A percentile compares a stretch with the other conserved stretches of the same genome.
phyloP scores from a whole-genome alignment of 2,797 vertebrate species.

The Danio choprae region DNA sequence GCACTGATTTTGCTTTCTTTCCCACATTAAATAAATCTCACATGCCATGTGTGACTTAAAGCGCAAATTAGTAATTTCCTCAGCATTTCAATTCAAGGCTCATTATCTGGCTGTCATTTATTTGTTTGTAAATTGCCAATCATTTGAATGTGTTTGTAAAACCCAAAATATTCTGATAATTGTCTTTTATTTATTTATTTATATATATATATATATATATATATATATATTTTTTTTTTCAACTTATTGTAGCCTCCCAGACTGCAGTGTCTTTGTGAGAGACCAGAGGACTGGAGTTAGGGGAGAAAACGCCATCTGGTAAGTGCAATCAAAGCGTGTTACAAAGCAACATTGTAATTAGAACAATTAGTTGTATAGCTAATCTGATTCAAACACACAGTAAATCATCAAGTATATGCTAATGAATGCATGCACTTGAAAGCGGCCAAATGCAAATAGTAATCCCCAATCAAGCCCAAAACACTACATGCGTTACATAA shows the following conservation, averaged over 20 bases:
- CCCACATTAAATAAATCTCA: neutral
- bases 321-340: conserved; percentile 42
- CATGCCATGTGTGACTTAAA: neutral
- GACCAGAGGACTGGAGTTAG: conserved; percentile 33
- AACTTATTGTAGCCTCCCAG: conserved; percentile 25
- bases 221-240: no score
- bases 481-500: conserved; percentile 3
- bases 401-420: conserved; percentile 35
- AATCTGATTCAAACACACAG: conserved; percentile 26
- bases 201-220: no score
- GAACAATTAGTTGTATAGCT: conserved; percentile 26
- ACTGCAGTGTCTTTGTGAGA: conserved; percentile 41
- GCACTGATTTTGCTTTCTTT: neutral
- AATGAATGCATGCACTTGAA: conserved; percentile 42
- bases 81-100: neutral
- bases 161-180: neutral
- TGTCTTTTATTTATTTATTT: conserved; percentile 21
- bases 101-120: neutral
- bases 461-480: conserved; percentile 34
- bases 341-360: conserved; percentile 37
- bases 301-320: conserved; percentile 43
- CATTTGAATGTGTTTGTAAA: neutral
- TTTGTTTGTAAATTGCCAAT: neutral
- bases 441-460: conserved; percentile 43
- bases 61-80: neutral